Evolutionary conservation across 1,140 invertebrate species (phyloP).

Genomic region (Cotesia vestalis): DNA sequence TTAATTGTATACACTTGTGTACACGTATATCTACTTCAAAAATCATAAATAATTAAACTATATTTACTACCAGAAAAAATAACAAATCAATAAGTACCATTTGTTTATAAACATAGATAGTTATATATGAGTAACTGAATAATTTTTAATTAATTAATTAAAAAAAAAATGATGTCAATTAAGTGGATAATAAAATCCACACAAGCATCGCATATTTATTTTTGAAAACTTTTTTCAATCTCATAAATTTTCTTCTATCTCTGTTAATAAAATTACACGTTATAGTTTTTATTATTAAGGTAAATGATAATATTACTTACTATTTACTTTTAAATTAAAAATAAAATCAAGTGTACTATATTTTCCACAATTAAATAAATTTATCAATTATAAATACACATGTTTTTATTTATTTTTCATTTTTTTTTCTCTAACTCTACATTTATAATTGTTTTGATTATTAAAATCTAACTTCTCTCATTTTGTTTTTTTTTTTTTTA

Average conservation of each 20-base stretch:
- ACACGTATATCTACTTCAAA: slow-evolving; percentile 40
- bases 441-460: slow-evolving; percentile 35
- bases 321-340: slow-evolving; percentile 9
- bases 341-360: slow-evolving; percentile 60
- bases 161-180: slow-evolving; percentile 18
- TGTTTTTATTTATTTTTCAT: slow-evolving; percentile 11
- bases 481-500: slow-evolving; percentile 34
- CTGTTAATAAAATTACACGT: slow-evolving; percentile 35
- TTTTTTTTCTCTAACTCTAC: slow-evolving; percentile 20
- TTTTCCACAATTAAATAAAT: slow-evolving; percentile 63
- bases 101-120: slow-evolving; percentile 27
- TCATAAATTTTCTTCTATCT: slow-evolving; percentile 36
- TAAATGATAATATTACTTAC: background rate
- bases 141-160: slow-evolving; percentile 1
- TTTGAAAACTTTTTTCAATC: slow-evolving; percentile 16
- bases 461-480: slow-evolving; percentile 42
- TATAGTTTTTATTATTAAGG: slow-evolving; percentile 26
- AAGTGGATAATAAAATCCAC: background rate
- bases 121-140: slow-evolving; percentile 14
- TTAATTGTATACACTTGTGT: slow-evolving; percentile 43
- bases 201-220: background rate
- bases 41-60: slow-evolving; percentile 32
- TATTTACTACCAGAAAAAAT: slow-evolving; percentile 40
- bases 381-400: slow-evolving; percentile 46
- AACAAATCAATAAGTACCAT: background rate